These are phyloP conservation scores for Peromyscus californicus DNA, from an alignment of 2,113 vertebrate genomes.

Conservation along the genomic window DNA sequence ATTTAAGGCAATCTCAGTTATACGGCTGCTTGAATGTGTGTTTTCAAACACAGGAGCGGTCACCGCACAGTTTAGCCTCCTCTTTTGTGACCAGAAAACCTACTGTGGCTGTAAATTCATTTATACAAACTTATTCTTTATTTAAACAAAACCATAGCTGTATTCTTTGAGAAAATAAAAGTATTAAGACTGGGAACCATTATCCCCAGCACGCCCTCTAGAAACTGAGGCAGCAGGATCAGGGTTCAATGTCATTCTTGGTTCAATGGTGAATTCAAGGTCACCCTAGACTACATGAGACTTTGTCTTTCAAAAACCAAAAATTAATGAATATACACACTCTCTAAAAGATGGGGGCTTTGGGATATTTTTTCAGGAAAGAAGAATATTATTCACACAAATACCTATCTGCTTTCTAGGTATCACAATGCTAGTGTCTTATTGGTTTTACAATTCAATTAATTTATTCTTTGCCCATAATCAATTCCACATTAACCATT, in stretches of 20 bases:
- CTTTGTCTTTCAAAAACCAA: background rate
- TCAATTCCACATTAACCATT: background rate
- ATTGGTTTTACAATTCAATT: background rate
- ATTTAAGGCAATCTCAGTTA: background rate
- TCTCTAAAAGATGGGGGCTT: background rate
- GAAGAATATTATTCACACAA: background rate
- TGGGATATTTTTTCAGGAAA: constrained; percentile 40
- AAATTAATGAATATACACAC: background rate
- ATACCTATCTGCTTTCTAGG: constrained; percentile 40
- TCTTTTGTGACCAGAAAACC: background rate
- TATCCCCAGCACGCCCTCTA: background rate
- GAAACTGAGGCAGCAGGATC: background rate
- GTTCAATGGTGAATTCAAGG: background rate
- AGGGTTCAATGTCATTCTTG: background rate
- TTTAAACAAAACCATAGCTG: background rate
- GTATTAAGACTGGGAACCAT: background rate
- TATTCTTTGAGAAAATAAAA: constrained; percentile 37
- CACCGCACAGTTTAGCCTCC: background rate
- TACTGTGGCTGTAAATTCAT: constrained; percentile 11
- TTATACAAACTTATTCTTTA: constrained; percentile 14
- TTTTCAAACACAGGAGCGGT: background rate
- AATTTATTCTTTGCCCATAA: background rate
- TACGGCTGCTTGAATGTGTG: background rate
- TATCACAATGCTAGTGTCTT: background rate
- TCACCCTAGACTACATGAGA: background rate